Percentiles rank a stretch among this genome's conserved stretches.
Conservation (phyloP, 2,888 invertebrate species). For the Rotaria sp. region DNA sequence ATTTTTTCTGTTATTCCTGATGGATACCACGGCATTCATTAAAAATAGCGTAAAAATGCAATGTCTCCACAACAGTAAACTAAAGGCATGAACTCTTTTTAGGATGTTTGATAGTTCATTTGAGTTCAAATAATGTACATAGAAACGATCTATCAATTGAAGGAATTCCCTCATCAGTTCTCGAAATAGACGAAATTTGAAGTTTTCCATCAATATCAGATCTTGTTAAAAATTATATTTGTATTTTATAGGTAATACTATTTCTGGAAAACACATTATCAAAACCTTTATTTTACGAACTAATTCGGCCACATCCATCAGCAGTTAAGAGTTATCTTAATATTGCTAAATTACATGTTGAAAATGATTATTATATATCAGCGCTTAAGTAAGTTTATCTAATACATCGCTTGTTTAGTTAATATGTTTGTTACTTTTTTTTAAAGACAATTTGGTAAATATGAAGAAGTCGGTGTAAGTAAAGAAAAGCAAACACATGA, state of each 20-base stretch:
- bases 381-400: neutral
- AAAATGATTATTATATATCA: neutral
- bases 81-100: too few relatives aligned
- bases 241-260: neutral
- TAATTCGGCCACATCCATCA: constrained; percentile 15
- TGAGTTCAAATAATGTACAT: too few relatives aligned
- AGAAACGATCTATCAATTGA: too few relatives aligned
- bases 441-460: neutral
- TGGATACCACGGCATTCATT: too few relatives aligned
- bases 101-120: too few relatives aligned
- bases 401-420: neutral
- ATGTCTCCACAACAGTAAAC: too few relatives aligned
- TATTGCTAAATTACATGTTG: neutral
- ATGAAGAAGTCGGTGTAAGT: constrained; percentile 17
- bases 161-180: too few relatives aligned
- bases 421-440: neutral
- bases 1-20: too few relatives aligned
- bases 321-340: neutral
- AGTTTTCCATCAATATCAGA: too few relatives aligned
- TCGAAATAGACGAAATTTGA: too few relatives aligned
- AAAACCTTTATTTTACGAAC: neutral
- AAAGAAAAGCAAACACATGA: neutral
- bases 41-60: too few relatives aligned
- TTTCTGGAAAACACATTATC: constrained; percentile 27
- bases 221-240: neutral